Evolutionary conservation across 2,888 invertebrate species (phyloP), one percentile per base, ranked within the genome.

Genomic region (Leptinotarsa juncta): DNA sequence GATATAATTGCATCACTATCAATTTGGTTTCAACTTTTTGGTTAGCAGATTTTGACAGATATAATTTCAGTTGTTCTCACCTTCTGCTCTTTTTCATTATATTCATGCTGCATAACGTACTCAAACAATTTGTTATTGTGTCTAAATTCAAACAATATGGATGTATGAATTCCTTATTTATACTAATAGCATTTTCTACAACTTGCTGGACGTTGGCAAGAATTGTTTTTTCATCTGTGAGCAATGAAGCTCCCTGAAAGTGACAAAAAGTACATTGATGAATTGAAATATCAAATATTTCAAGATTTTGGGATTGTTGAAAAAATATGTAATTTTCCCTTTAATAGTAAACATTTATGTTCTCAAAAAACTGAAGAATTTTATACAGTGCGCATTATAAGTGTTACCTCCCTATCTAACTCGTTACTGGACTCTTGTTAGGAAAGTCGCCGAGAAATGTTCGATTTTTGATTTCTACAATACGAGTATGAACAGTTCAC

Each of bases 91-190:
- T 89, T 0, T 73, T 42, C 1, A 90, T 79, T 0, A 88, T 89
- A 2, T 87, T 87, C 16, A 86, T 86, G 49, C 88, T 87, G 4
- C 87, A 85, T 1, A 93, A 88, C 2, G 91, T 91, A 65, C 88
- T 88, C 67, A 93, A 83, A 78, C 92, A 92, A 86, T 90, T 90
- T 51, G 87, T 88, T 67, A 90, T 88, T 71, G 90, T 89, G 79
- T 95, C 95, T 79, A 95, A 89, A 57, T 94, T 93, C 74, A 96
- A 89, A 80, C 93, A 92, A 87, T 94, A 94, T 0, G 95, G 94
- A 88, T 94, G 94, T 15, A 90, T 88, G 70, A 87, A 84, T 57
- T 86, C 84, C 16, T 83, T 81, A 71, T 84, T 84, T 51, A 86
- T 82, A 26, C 85, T 84, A 3, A 92, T 84, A 53, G 88, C 82